Evolutionary conservation across 2,888 invertebrate genomes (phyloP), one percentile per base, ranked within the genome.

Genomic region (Hemaris fuciformis): DNA sequence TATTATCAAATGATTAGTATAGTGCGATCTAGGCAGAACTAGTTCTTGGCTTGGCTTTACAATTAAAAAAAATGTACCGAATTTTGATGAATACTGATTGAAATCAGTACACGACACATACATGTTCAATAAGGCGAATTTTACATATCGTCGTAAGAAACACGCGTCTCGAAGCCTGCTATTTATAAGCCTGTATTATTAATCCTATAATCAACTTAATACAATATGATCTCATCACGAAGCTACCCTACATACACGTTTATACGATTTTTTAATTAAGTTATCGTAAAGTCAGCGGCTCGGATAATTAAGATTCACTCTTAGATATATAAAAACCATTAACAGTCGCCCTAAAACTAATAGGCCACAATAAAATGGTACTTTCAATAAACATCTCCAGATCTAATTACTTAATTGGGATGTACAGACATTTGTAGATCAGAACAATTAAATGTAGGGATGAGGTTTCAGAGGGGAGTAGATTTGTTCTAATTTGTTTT

Each of bases 331-430:
- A 61, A 61, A 61, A 61, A 25, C 53, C 41, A 53, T 62, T 60
- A 59, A 34, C 18, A 41, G 43, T 27, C 34, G 57, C 59, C 27
- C 58, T 59, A 62, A 62, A 62, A 62, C 41, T 62, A 62, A 62
- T 62, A 59, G 62, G 59, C 59, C 53, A 56, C 62, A 45, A 18
- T 59, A 62, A 62, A 62, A 56, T 42, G 23, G 62, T 59, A 53
- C 22, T 31, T 41, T 57, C 43, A 62, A 62, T 62, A 62, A 62
- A 62, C 59, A 56, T 25, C 59, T 59, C 34, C 46, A 46, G 53
- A 31, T 34, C 45, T 45, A 46, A 61, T 61, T 61, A 45, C 57
- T 61, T 61, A 45, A 57, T 57, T 57, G 23, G 57, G 34, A 31
- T 57, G 57, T 61, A 58, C 61, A 45, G 57, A 34, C 34, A 38